phyloP scores from a whole-genome alignment of 1,140 invertebrate genomes.

The Lordiphosa mommai region DNA sequence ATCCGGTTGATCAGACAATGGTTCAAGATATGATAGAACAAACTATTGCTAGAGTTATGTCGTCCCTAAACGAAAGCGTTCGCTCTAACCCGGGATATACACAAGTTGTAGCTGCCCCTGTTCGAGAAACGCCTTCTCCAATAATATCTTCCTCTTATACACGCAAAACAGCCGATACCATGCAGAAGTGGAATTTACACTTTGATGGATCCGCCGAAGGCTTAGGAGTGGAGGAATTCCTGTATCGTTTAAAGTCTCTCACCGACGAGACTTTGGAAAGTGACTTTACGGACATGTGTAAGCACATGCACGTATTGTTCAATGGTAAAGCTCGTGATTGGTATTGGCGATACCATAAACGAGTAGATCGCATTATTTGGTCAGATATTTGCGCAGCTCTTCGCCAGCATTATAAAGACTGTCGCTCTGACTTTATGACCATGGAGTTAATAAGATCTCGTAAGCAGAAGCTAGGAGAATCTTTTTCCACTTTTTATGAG shows the following conservation, averaged over 20 bases:
- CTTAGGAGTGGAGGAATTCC: slow-evolving; percentile 1
- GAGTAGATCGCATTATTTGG: slow-evolving; percentile 5
- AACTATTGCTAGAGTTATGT: too few species aligned
- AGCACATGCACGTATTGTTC: not conserved
- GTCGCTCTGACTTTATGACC: slow-evolving; percentile 13
- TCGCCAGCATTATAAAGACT: slow-evolving; percentile 13
- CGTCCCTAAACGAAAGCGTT: too few species aligned
- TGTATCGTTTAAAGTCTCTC: not conserved
- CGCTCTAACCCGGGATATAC: too few species aligned
- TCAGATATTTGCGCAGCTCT: slow-evolving; percentile 6
- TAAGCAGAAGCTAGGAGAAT: not conserved
- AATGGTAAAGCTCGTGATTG: not conserved
- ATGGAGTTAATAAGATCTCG: slow-evolving; percentile 5
- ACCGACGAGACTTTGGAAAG: not conserved
- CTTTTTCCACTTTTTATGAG: too few species aligned
- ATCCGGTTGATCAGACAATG: too few species aligned
- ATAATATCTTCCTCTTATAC: too few species aligned
- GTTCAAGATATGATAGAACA: too few species aligned
- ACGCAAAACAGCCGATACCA: not conserved
- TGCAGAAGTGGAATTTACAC: slow-evolving; percentile 1
- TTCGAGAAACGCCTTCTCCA: too few species aligned
- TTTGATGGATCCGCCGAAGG: not conserved
- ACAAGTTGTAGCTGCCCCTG: too few species aligned
- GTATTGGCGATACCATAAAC: slow-evolving; percentile 9
- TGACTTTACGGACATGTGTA: not conserved